These are phyloP conservation scores for Cichlasoma orientale DNA, from an alignment of 2,797 vertebrate species.

Conservation along the genomic window DNA sequence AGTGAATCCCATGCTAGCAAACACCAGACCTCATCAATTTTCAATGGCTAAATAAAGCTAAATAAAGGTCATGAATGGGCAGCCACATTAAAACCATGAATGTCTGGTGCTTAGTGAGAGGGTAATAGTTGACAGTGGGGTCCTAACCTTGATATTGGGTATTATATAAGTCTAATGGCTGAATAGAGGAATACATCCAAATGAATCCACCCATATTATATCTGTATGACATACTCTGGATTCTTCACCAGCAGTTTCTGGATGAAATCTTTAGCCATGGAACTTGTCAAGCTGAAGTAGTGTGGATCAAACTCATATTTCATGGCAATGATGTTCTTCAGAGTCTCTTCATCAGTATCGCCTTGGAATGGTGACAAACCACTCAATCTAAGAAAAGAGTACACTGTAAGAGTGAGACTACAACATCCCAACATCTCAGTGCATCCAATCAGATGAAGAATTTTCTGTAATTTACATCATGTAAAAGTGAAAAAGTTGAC, in stretches of 20 bases:
- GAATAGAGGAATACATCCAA: not conserved
- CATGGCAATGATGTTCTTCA: constrained; percentile 77
- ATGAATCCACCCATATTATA: accelerated
- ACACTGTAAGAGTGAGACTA: not conserved
- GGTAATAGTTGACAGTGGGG: accelerated
- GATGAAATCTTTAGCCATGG: constrained; percentile 86
- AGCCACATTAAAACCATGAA: not conserved
- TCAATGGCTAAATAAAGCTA: no score
- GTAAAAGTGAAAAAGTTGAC: not conserved
- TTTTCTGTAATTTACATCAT: not conserved
- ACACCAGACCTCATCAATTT: no score
- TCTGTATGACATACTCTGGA: constrained; percentile 59
- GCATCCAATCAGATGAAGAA: not conserved
- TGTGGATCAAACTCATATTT: constrained; percentile 78
- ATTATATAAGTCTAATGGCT: accelerated
- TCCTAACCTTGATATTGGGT: not conserved
- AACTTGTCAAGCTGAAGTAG: constrained; percentile 78
- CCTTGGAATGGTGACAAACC: constrained; percentile 88
- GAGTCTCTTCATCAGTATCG: constrained; percentile 81
- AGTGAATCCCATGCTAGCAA: no score
- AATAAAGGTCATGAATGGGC: not conserved
- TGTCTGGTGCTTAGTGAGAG: not conserved
- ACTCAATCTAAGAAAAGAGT: constrained; percentile 72
- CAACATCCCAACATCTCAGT: not conserved
- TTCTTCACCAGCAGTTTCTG: constrained; percentile 80